Conservation (phyloP, 2,888 invertebrate genomes). For the Microctonus hyperodae region DNA sequence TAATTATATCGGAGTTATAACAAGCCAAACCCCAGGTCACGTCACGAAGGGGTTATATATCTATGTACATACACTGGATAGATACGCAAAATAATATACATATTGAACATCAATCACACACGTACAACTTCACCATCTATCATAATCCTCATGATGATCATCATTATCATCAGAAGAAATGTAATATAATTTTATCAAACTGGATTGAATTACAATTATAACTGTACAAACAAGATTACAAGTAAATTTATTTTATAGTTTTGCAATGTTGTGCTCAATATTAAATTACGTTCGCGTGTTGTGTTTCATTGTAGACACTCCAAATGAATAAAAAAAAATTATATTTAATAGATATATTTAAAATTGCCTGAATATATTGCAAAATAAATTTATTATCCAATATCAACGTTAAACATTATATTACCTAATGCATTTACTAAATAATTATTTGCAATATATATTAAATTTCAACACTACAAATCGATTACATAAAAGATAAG, state of each 20-base stretch:
- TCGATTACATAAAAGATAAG: no score
- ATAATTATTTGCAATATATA: neutral
- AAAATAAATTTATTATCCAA: neutral
- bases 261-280: neutral
- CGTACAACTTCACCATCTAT: neutral
- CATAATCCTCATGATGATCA: neutral
- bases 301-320: neutral
- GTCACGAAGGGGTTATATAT: conserved; percentile 46
- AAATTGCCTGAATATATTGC: neutral
- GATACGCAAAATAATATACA: conserved; percentile 18
- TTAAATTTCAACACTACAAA: neutral
- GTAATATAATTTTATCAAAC: neutral
- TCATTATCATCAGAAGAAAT: neutral
- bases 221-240: neutral
- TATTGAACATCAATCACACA: neutral
- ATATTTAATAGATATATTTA: neutral
- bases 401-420: neutral
- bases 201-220: conserved; percentile 13
- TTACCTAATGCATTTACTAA: no score
- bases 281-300: neutral
- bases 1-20: conserved; percentile 63
- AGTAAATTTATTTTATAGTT: conserved; percentile 10
- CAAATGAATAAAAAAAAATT: neutral
- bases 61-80: conserved; percentile 19
- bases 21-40: conserved; percentile 59